Percentiles rank a stretch among this genome's conserved stretches.
Evolutionary conservation across 2,113 vertebrate genomes (phyloP).

Genomic region (Sylvietta virens): DNA sequence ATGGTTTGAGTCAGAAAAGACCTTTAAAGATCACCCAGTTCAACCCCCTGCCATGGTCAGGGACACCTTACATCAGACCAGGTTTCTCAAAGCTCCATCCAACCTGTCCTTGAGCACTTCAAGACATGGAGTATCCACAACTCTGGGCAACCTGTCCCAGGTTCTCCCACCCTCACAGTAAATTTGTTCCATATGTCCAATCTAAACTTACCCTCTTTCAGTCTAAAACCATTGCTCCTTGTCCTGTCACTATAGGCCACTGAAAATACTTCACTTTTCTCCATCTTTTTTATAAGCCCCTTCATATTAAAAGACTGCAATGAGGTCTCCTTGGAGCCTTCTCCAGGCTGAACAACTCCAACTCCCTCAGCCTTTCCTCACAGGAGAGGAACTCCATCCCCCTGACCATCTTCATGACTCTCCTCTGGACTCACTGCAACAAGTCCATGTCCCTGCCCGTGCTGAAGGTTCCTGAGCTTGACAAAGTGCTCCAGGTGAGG

Average conservation of each 20-base stretch:
- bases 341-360: neutral
- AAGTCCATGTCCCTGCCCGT: neutral
- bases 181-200: neutral
- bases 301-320: neutral
- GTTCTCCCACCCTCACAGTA: neutral
- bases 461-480: neutral
- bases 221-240: neutral
- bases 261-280: neutral
- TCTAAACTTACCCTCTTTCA: neutral
- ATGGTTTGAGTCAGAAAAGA: neutral
- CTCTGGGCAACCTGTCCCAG: neutral
- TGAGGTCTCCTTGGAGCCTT: neutral
- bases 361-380: neutral
- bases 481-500: accelerated
- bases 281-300: neutral
- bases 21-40: neutral
- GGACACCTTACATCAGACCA: neutral
- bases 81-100: neutral
- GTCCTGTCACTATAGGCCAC: neutral
- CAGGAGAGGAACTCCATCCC: accelerated
- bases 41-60: neutral
- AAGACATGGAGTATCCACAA: neutral
- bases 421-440: accelerated
- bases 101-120: neutral
- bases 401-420: neutral